phyloP scores from a whole-genome alignment of 1,140 invertebrate species.

The Semibalanus balanoides region DNA sequence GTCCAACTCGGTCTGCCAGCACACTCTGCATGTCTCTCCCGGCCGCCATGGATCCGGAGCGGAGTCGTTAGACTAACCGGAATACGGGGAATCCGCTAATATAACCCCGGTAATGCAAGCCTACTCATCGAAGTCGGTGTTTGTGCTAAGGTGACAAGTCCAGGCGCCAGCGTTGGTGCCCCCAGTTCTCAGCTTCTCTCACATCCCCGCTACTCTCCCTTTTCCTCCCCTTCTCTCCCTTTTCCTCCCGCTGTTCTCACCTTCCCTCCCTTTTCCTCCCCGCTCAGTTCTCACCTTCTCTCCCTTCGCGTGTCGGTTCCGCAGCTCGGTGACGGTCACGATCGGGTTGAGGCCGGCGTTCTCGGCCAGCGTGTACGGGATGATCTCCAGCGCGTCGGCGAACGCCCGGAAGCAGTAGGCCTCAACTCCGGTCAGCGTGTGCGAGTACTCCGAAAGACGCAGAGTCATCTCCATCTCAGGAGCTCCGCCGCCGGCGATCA shows the following conservation, averaged over 20 bases:
- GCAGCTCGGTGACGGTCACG: conserved; percentile 87
- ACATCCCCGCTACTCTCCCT: too few species aligned
- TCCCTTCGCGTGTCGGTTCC: conserved; percentile 79
- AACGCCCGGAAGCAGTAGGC: conserved; percentile 87
- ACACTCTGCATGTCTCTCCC: too few species aligned
- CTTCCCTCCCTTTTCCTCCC: neutral
- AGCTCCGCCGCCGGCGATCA: conserved; percentile 91
- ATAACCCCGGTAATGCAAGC: too few species aligned
- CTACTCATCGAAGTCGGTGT: too few species aligned
- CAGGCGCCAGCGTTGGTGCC: too few species aligned
- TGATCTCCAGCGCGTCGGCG: conserved; percentile 90
- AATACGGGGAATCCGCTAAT: too few species aligned
- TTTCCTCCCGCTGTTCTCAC: neutral
- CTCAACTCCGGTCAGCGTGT: conserved; percentile 69
- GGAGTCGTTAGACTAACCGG: too few species aligned
- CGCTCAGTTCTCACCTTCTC: conserved; percentile 29
- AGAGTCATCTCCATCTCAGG: conserved; percentile 90
- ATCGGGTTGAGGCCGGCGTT: conserved; percentile 99
- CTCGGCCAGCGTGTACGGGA: conserved; percentile 96
- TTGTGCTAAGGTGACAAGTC: too few species aligned
- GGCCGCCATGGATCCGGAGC: too few species aligned
- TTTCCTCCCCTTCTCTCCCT: neutral
- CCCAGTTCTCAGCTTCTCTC: too few species aligned
- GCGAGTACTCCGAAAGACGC: conserved; percentile 63
- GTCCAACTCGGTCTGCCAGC: too few species aligned